phyloP scores from a whole-genome alignment of 2,888 invertebrate genomes.

The Phytoseiulus persimilis region DNA sequence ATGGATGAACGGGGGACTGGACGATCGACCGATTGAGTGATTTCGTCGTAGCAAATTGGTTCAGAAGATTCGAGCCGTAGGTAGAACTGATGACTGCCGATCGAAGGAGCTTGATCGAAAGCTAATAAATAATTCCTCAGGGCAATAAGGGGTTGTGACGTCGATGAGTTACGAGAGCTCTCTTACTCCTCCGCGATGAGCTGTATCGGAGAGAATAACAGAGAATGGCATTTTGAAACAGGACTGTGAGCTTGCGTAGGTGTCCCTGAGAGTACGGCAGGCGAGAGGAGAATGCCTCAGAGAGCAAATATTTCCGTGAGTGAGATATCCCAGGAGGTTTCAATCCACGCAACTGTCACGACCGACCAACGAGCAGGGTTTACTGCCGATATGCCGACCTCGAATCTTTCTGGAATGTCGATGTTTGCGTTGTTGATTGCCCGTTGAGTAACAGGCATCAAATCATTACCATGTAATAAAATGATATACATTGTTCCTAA shows the following conservation, averaged over 20 bases:
- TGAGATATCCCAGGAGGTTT: background rate
- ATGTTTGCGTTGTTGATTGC: background rate
- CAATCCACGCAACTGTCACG: background rate
- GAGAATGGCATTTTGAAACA: no score
- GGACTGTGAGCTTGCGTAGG: no score
- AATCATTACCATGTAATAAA: background rate
- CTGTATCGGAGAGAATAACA: background rate
- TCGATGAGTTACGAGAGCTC: background rate
- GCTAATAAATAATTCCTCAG: background rate
- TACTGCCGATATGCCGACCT: background rate
- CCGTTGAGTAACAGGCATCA: background rate
- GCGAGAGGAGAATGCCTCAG: no score
- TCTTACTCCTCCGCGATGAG: background rate
- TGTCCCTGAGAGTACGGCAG: no score
- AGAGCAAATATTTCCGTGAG: no score
- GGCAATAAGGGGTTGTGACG: slow-evolving; percentile 5
- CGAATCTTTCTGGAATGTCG: background rate
- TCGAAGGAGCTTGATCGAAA: background rate
- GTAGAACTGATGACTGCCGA: background rate
- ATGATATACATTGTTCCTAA: background rate
- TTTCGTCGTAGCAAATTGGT: background rate
- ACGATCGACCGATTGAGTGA: background rate
- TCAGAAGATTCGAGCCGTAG: background rate
- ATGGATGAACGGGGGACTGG: background rate
- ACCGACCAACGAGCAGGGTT: background rate